Evolutionary conservation across 2,888 invertebrate genomes (phyloP).

Genomic region (Orthonychiurus folsomi): DNA sequence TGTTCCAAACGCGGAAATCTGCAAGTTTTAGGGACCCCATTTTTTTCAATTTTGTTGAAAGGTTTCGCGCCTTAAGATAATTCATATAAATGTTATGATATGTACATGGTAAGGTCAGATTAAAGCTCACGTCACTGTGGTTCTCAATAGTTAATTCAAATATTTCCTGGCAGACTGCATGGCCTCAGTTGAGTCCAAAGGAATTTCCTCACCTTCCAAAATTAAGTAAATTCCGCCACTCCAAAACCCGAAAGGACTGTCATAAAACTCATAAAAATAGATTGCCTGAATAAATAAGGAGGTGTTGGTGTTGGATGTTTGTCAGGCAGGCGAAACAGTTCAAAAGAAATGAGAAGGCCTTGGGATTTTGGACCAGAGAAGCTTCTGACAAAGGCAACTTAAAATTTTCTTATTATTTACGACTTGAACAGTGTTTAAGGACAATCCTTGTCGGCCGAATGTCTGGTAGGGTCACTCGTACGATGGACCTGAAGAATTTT

Average conservation of each 20-base stretch:
- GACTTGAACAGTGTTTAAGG: not conserved
- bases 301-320: not conserved
- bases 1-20: too few relatives aligned
- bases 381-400: not conserved
- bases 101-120: too few relatives aligned
- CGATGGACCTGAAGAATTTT: not conserved
- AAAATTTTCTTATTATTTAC: not conserved
- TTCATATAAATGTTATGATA: too few relatives aligned
- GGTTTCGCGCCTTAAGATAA: too few relatives aligned
- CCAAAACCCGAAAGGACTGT: not conserved
- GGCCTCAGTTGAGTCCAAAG: not conserved
- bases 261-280: not conserved
- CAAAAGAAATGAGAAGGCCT: not conserved
- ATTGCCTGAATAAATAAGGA: not conserved
- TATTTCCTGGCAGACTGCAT: not conserved
- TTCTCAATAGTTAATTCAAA: not conserved
- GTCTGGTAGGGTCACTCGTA: too few relatives aligned
- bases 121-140: too few relatives aligned
- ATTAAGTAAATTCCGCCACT: not conserved
- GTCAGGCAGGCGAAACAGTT: too few relatives aligned
- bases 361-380: not conserved
- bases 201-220: not conserved
- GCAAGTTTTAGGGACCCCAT: too few relatives aligned
- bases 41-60: too few relatives aligned
- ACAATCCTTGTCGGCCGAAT: not conserved